Evolutionary conservation across 1,140 invertebrate species (phyloP), one percentile per base, ranked within the genome.

Genomic region (Agraylea sexmaculata): DNA sequence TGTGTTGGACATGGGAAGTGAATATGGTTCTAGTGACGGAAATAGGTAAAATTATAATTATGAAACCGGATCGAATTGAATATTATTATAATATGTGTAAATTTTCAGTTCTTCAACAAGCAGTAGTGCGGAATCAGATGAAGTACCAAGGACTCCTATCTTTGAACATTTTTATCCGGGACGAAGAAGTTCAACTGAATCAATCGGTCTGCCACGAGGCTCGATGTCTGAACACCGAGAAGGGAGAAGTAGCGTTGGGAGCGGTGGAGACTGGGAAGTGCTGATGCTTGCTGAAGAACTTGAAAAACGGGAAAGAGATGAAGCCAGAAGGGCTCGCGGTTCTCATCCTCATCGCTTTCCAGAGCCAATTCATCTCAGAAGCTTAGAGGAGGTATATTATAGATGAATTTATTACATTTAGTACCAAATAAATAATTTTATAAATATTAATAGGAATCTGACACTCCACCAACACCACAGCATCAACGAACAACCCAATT

Each of bases 221-320:
- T 16, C 5, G 23, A 53, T 55, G n/a, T 53, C 56, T 0, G 51
- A 57, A 16, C 56, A 55, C 3, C 46, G 52, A 15, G 62, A 58
- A 42, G 50, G 64, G 18, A 47, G 53, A 1, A 16, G 46, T 15
- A 49, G 52, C 3, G 53, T 48, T 0, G 58, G 59, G 3, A 63
- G 65, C 7, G 70, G 70, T 32, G 73, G 75, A 49, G 76, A 85
- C 45, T 85, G 83, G 83, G 83, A 87, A 56, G 73, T 83, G 0
- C 68, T 75, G 51, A 80, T 85, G 78, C 58, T 85, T 16, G 81
- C 79, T 0, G 69, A 80, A 37, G 74, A 83, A 51, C 66, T 85
- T 46, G 77, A 81, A 36, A 68, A 67, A 49, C 68, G 58, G 50
- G 73, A 70, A 55, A 67, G 61, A 50, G 64, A 55, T 56, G 66